These are phyloP conservation scores for Microcebus jonahi DNA, from an alignment of 2,113 vertebrate species.

Conservation along the genomic window DNA sequence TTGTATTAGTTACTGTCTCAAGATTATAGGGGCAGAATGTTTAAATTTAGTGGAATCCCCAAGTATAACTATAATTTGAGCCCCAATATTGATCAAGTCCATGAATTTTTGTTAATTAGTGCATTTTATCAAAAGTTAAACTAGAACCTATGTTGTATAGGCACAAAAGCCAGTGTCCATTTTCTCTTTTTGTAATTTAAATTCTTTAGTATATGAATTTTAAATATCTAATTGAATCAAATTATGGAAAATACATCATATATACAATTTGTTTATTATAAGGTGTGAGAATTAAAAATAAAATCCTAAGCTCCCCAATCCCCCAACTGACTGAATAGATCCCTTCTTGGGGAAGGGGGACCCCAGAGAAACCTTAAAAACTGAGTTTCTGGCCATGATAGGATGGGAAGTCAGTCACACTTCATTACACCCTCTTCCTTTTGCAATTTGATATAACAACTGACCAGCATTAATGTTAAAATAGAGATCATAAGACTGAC, in stretches of 20 bases:
- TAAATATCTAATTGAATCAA: not conserved
- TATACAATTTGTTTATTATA: not conserved
- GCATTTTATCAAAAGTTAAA: not conserved
- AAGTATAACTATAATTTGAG: not conserved
- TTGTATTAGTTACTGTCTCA: not conserved
- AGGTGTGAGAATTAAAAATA: too few relatives aligned
- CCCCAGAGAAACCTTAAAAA: too few relatives aligned
- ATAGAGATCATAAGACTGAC: too few relatives aligned
- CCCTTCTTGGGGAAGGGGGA: too few relatives aligned
- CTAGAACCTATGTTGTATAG: not conserved
- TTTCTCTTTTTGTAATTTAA: not conserved
- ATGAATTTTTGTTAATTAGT: not conserved
- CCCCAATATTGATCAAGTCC: not conserved
- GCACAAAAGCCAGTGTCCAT: not conserved
- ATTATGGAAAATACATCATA: not conserved
- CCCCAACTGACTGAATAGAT: too few relatives aligned
- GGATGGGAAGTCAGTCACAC: too few relatives aligned
- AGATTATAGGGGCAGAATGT: not conserved
- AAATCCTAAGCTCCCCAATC: too few relatives aligned
- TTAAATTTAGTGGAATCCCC: not conserved
- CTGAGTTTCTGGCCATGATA: too few relatives aligned
- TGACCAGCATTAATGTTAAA: too few relatives aligned
- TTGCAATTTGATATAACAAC: too few relatives aligned
- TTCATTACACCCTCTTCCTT: too few relatives aligned
- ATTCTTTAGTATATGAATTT: not conserved